Base-by-base conservation (phyloP, 1,140 invertebrate genomes). In the Littorina saxatilis region DNA sequence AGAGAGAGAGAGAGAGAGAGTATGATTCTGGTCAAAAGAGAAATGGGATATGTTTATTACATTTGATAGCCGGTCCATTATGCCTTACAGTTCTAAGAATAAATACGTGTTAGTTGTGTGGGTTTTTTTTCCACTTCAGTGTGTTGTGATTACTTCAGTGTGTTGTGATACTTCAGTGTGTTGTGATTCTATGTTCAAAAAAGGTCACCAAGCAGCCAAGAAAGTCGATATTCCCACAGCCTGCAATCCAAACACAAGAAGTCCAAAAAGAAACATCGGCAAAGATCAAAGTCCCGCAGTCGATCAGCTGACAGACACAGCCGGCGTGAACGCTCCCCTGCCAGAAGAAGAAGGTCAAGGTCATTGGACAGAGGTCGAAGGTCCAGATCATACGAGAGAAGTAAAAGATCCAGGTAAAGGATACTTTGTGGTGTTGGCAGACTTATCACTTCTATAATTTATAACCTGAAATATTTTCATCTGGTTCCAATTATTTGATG, bases 361-460 rank as follows among this genome's bases (percentile, higher is more conserved):
- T 78, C 76, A 63, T 3, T n/a, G 27, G 70, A 73, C 9, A 63
- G 76, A 29, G 32, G 32, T 39, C 20, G 55, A 20, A 61, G 76
- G 76, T 78, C 76, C 27, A 63, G 76, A 58, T 78, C 76, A 27
- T 35, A 37, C 15, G 76, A 61, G 7, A 39, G 76, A 78, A 78
- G 37, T 17, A 61, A 37, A 29, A 5, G 76, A 13, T 78, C 76
- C 4, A 52, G 55, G 76, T 78, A 43, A 55, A n/a, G 23, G 5
- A 40, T 7, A 2, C n/a, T 39, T 39, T 72, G 17, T 32, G 7
- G 2, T 37, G 63, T 68, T 47, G 17, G 43, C 5, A 5, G 17
- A 47, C 43, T 47, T 47, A n/a, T n/a, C n/a, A n/a, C n/a, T n/a
- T n/a, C n/a, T n/a, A n/a, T n/a, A n/a, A n/a, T n/a, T n/a, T n/a